These are phyloP conservation scores for Epizoanthus fatuus DNA, from an alignment of 92 coral and sea anemone species.

Conservation along the genomic window DNA sequence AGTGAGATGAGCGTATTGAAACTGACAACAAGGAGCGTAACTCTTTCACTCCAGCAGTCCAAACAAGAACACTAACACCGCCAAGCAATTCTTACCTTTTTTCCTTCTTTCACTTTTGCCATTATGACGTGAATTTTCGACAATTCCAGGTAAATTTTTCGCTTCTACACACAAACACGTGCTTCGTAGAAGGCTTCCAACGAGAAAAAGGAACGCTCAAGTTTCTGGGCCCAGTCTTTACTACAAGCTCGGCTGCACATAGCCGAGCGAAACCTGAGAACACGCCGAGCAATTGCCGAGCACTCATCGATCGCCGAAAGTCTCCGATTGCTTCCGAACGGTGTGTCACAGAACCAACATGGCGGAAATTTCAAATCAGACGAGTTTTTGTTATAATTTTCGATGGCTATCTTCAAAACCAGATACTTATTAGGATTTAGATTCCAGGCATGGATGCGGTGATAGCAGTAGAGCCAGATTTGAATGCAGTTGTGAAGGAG, in stretches of 20 bases:
- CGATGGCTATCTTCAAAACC: background rate
- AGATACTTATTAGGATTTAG: background rate
- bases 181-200: conserved; percentile 18
- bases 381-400: background rate
- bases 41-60: too few species aligned
- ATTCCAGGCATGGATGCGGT: conserved; percentile 82
- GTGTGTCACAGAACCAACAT: conserved; percentile 29
- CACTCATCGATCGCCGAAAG: background rate
- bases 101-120: conserved; percentile 68
- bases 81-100: conserved; percentile 68
- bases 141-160: conserved; percentile 6
- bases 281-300: background rate
- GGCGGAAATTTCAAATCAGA: conserved; percentile 59
- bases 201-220: conserved; percentile 30
- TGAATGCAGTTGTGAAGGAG: conserved; percentile 87
- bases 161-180: conserved; percentile 41
- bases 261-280: background rate
- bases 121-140: conserved; percentile 46
- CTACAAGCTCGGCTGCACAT: background rate
- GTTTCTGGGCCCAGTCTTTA: conserved; percentile 14
- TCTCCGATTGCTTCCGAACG: background rate
- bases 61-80: too few species aligned
- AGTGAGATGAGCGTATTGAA: background rate
- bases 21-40: too few species aligned
- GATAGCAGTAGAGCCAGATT: conserved; percentile 79